These are phyloP conservation scores for Eufriesea mexicana DNA, from an alignment of 1,140 invertebrate genomes.

Conservation along the genomic window DNA sequence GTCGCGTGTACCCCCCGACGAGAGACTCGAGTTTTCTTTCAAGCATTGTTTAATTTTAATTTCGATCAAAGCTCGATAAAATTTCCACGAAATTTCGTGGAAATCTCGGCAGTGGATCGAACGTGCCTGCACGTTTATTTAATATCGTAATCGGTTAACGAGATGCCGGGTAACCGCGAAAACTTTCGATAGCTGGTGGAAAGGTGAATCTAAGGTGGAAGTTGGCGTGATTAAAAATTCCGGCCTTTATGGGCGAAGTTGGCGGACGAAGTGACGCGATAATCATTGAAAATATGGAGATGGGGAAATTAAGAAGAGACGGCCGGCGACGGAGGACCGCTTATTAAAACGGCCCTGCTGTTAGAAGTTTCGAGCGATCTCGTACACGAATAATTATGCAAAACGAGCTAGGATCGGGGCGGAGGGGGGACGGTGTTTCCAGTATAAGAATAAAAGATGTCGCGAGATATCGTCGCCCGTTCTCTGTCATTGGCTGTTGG, in stretches of 20 bases:
- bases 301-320: background rate
- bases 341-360: background rate
- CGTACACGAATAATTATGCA: slow-evolving; percentile 9
- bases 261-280: background rate
- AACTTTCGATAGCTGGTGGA: background rate
- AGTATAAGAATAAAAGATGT: background rate
- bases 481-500: background rate
- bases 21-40: no score
- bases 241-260: background rate
- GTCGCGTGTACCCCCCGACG: no score
- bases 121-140: background rate
- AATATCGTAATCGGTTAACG: background rate
- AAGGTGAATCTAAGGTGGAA: background rate
- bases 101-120: background rate
- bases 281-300: background rate
- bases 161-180: background rate
- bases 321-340: background rate
- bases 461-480: background rate
- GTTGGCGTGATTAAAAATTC: background rate
- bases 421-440: background rate
- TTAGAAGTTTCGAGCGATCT: background rate
- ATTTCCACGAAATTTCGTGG: no score
- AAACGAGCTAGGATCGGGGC: background rate
- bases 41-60: no score
- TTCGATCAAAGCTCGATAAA: no score